Conservation (phyloP, 1,140 invertebrate species). For the Hylaeus anthracinus region DNA sequence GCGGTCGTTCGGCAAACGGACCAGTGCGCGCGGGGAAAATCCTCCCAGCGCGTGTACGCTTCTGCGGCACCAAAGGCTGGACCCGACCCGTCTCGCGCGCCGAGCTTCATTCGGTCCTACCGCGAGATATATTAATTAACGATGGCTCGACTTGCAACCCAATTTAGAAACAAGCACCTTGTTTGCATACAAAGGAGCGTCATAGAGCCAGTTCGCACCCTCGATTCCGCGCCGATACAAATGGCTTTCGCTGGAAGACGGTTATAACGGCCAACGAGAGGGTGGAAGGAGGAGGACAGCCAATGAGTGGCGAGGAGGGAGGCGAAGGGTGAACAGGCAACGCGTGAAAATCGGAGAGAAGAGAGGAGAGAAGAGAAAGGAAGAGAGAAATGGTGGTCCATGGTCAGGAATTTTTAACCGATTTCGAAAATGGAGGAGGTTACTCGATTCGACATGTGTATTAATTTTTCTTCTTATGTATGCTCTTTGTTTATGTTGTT, state of each 20-base stretch:
- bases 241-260: constrained; percentile 28
- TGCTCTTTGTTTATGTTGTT: too few species aligned
- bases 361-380: background rate
- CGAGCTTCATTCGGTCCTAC: constrained; percentile 58
- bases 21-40: constrained; percentile 6
- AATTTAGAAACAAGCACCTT: constrained; percentile 71
- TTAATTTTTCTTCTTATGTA: too few species aligned
- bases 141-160: constrained; percentile 66
- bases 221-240: constrained; percentile 55
- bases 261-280: background rate
- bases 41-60: constrained; percentile 1
- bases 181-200: constrained; percentile 68
- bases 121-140: constrained; percentile 73
- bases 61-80: constrained; percentile 8
- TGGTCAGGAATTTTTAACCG: too few species aligned
- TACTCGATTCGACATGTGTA: too few species aligned
- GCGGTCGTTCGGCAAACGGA: constrained; percentile 59
- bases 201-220: constrained; percentile 49
- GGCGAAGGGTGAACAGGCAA: background rate
- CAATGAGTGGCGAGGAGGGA: background rate
- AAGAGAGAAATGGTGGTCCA: too few species aligned
- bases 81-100: constrained; percentile 16
- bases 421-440: too few species aligned
- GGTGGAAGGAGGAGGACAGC: background rate
- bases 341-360: background rate